Conservation (phyloP, 2,113 vertebrate genomes). For the Oxyruncus cristatus region DNA sequence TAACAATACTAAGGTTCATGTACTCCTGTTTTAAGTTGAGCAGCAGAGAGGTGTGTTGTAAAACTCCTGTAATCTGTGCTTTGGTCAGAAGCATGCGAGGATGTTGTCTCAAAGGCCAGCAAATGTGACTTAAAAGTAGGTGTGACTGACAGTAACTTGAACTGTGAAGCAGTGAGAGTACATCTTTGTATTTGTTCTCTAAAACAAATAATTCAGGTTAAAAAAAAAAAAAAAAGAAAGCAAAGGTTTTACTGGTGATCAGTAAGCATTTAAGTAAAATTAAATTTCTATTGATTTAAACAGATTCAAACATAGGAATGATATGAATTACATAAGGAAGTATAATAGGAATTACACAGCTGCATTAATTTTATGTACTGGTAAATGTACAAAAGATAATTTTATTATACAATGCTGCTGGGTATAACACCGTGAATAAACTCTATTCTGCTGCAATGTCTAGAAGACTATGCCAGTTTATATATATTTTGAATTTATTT, state of each 20-base stretch:
- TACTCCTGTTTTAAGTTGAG: not conserved
- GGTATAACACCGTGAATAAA: not conserved
- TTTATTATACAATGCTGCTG: constrained; percentile 24
- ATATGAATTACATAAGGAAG: not conserved
- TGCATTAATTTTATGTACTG: constrained; percentile 58
- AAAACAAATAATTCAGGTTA: constrained; percentile 22
- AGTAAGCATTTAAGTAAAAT: constrained; percentile 36
- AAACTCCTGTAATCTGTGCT: not conserved
- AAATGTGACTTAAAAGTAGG: not conserved
- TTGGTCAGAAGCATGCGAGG: not conserved
- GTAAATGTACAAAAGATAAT: constrained; percentile 5
- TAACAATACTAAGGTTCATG: not conserved
- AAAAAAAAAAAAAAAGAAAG: not conserved
- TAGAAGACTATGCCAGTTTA: not conserved
- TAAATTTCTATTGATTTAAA: constrained; percentile 57
- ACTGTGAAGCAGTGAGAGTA: not conserved
- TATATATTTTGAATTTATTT: not conserved
- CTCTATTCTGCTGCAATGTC: not conserved
- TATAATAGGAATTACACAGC: constrained; percentile 42
- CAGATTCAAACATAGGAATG: not conserved
- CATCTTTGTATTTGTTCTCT: not conserved
- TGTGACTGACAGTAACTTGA: not conserved
- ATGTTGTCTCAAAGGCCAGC: not conserved
- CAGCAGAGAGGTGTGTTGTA: not conserved
- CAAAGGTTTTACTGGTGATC: not conserved